Evolutionary conservation across 2,113 vertebrate genomes (phyloP).

Genomic region (Willisornis vidua): DNA sequence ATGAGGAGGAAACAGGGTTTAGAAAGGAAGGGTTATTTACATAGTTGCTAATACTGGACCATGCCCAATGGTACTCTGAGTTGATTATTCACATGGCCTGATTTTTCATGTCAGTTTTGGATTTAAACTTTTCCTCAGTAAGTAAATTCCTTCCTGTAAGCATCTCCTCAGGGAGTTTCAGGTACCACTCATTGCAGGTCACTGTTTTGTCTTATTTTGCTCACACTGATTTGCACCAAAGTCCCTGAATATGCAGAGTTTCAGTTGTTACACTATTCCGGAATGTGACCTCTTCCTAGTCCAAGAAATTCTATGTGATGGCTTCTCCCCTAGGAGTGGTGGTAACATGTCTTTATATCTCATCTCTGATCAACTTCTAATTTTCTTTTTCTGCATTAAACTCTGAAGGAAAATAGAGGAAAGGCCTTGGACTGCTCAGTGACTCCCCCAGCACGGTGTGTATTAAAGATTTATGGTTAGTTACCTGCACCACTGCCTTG

Average conservation of each 20-base stretch:
- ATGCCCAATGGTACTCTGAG: neutral
- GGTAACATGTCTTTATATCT: neutral
- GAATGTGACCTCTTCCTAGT: neutral
- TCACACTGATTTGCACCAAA: neutral
- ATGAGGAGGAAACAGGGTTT: neutral
- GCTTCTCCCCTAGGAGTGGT: neutral
- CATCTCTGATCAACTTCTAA: neutral
- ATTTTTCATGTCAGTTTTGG: neutral
- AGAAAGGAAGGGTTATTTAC: neutral
- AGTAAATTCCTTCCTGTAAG: neutral
- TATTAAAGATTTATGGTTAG: accelerated
- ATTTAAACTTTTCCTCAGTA: neutral
- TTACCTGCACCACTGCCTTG: neutral
- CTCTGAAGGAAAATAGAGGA: neutral
- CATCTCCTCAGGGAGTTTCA: neutral
- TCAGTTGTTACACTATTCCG: neutral
- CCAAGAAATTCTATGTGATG: neutral
- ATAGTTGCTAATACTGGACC: neutral
- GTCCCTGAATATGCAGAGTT: neutral
- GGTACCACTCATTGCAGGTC: accelerated
- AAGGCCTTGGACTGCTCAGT: neutral
- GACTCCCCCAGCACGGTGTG: accelerated
- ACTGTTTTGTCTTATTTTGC: neutral
- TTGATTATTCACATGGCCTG: neutral
- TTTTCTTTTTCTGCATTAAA: neutral